Evolutionary conservation across 2,113 vertebrate species (phyloP).

Genomic region (Orthochromis indermauri): DNA sequence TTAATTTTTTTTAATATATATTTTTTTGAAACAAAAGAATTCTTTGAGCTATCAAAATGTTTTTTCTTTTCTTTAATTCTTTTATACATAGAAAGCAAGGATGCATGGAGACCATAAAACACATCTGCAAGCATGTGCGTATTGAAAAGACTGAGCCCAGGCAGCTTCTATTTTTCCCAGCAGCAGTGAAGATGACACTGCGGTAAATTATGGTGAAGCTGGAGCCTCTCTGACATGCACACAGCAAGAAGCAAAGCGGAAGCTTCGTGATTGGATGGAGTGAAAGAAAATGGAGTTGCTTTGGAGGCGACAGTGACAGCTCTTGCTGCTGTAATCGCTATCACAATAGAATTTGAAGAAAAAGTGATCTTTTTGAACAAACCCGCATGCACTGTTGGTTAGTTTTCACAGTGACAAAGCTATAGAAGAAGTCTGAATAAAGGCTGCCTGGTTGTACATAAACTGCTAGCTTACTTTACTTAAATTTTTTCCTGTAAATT

Average conservation of each 20-base stretch:
- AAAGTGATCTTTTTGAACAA: neutral
- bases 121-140: neutral
- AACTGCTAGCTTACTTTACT: neutral
- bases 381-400: neutral
- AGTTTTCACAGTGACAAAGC: neutral
- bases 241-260: neutral
- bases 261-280: neutral
- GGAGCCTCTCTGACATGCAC: neutral
- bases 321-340: neutral
- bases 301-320: neutral
- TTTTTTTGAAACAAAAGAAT: accelerated
- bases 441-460: neutral
- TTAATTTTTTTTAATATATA: accelerated
- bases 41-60: neutral
- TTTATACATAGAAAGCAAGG: neutral
- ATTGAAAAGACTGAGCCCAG: neutral
- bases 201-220: neutral
- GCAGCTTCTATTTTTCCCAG: neutral
- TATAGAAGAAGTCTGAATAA: neutral
- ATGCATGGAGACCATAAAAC: neutral
- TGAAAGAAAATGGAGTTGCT: neutral
- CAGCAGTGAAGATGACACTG: neutral
- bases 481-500: neutral
- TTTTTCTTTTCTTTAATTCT: neutral
- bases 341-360: neutral